phyloP scores from a whole-genome alignment of 1,140 invertebrate species.

The Platyura marginata region DNA sequence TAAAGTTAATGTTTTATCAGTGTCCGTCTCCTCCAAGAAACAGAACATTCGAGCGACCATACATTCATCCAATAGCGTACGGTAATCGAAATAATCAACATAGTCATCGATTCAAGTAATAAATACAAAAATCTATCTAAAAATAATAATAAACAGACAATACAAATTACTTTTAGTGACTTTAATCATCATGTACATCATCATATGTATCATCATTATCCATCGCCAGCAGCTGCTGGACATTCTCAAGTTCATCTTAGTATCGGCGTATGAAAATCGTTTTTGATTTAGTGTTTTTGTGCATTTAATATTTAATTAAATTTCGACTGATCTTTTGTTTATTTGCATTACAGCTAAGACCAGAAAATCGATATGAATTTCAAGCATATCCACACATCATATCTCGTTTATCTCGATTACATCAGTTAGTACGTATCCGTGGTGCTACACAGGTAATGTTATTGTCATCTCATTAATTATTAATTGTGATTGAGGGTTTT shows the following conservation, averaged over 20 bases:
- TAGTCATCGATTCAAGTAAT: too few relatives aligned
- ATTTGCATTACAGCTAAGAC: neutral
- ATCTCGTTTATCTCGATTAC: slow-evolving; percentile 7
- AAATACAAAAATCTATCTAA: too few relatives aligned
- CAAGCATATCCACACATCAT: neutral
- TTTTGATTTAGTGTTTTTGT: neutral
- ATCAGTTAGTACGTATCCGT: slow-evolving; percentile 14
- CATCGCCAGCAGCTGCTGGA: slow-evolving; percentile 20
- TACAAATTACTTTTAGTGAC: too few relatives aligned
- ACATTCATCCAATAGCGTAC: too few relatives aligned
- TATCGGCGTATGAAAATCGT: slow-evolving; percentile 24
- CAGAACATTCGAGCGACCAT: neutral
- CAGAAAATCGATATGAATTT: neutral
- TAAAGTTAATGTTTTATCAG: too few relatives aligned
- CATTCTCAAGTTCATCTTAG: slow-evolving; percentile 33
- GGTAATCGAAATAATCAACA: too few relatives aligned
- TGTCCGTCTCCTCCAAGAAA: neutral
- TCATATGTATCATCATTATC: slow-evolving; percentile 44
- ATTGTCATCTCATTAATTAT: neutral
- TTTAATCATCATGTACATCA: slow-evolving; percentile 44
- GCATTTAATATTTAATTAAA: too few relatives aligned
- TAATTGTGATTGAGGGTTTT: neutral
- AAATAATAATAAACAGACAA: too few relatives aligned
- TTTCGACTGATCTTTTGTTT: neutral
- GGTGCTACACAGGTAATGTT: slow-evolving; percentile 19